Evolutionary conservation across 2,888 invertebrate genomes (phyloP).

Genomic region (Rhagophthalmus giganteus): DNA sequence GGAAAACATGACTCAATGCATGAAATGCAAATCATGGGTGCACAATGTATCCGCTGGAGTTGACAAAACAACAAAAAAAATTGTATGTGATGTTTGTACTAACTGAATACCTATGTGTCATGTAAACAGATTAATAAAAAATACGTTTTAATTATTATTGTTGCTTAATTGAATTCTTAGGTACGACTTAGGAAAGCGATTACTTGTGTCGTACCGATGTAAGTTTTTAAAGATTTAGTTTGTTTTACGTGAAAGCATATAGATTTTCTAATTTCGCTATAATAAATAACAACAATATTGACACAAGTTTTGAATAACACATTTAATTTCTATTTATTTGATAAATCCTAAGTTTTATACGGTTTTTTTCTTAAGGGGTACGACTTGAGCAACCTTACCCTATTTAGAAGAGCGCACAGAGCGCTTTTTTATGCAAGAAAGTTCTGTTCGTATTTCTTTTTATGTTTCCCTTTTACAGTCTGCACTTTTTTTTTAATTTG

Average conservation of each 20-base stretch:
- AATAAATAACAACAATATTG: background rate
- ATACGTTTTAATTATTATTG: background rate
- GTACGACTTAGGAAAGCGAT: background rate
- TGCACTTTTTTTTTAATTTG: too few relatives aligned
- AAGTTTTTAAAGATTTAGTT: background rate
- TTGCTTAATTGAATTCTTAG: background rate
- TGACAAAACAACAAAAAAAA: background rate
- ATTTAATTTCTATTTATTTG: background rate
- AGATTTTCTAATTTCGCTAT: background rate
- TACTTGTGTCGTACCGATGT: too few relatives aligned
- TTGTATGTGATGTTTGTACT: too few relatives aligned
- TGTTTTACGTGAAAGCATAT: background rate
- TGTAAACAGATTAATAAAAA: background rate
- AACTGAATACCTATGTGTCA: too few relatives aligned
- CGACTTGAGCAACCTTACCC: background rate
- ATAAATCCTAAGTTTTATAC: background rate
- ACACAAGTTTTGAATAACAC: too few relatives aligned
- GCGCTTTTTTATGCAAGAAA: too few relatives aligned
- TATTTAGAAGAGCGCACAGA: too few relatives aligned
- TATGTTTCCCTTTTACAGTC: too few relatives aligned
- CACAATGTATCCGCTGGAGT: background rate
- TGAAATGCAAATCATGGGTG: background rate
- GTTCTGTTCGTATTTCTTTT: too few relatives aligned
- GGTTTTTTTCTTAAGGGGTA: background rate
- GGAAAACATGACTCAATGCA: background rate